Percentiles rank a stretch among this genome's conserved stretches.
phyloP scores from a whole-genome alignment of 2,888 invertebrate genomes.

The Lithophane socia region DNA sequence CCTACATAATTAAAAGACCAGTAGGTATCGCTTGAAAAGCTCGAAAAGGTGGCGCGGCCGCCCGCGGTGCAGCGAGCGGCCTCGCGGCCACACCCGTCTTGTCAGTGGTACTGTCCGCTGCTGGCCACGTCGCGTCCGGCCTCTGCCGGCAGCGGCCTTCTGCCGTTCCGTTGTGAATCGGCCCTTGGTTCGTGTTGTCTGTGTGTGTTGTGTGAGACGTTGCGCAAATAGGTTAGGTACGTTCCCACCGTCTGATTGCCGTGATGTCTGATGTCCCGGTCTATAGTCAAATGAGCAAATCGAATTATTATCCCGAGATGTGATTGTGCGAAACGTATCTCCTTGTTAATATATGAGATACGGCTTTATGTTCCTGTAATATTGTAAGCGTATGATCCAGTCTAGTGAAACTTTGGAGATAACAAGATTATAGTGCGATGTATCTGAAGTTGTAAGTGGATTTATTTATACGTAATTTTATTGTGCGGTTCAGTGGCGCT shows the following conservation, averaged over 20 bases:
- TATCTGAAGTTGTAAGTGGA: conserved; percentile 41
- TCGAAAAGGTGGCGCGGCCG: too few relatives aligned
- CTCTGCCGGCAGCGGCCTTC: too few relatives aligned
- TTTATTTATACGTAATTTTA: conserved; percentile 50
- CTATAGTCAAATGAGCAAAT: conserved; percentile 60
- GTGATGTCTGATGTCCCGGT: conserved; percentile 43
- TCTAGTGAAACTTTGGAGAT: conserved; percentile 38
- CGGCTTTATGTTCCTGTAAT: conserved; percentile 7
- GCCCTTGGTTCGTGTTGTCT: neutral
- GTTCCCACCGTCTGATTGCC: conserved; percentile 57
- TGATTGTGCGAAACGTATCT: conserved; percentile 43
- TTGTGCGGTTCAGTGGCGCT: conserved; percentile 33
- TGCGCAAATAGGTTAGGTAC: conserved; percentile 62
- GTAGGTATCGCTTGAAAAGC: too few relatives aligned
- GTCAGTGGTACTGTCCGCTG: too few relatives aligned
- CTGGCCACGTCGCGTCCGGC: too few relatives aligned
- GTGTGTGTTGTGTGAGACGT: conserved; percentile 54
- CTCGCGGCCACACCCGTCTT: too few relatives aligned
- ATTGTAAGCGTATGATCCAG: conserved; percentile 30
- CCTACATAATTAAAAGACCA: too few relatives aligned
- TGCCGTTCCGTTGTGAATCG: too few relatives aligned
- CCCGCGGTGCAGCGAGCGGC: too few relatives aligned
- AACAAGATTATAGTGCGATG: conserved; percentile 46
- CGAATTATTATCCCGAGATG: conserved; percentile 60
- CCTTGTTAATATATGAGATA: conserved; percentile 29